These are phyloP conservation scores for Triplophysa yarkandensis DNA, from an alignment of 2,797 vertebrate species.

Conservation along the genomic window DNA sequence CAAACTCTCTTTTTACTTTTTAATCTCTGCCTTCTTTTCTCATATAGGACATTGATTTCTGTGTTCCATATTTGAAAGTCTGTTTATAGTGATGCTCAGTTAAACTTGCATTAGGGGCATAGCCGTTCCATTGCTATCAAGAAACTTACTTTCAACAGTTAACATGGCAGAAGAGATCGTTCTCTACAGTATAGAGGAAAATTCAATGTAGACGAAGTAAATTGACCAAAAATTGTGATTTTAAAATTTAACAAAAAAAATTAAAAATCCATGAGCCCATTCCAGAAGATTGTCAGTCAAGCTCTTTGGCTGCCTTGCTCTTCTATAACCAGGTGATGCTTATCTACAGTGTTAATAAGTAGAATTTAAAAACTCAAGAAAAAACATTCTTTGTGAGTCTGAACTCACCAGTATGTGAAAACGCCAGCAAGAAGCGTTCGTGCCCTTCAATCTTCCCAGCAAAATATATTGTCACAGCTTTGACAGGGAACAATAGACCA, in stretches of 20 bases:
- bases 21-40: neutral
- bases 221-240: no score
- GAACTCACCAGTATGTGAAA: slow-evolving; percentile 2
- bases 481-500: slow-evolving; percentile 13
- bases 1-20: neutral
- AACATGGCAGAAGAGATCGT: no score
- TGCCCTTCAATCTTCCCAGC: neutral
- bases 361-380: neutral
- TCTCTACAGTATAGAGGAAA: no score
- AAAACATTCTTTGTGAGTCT: slow-evolving; percentile 12
- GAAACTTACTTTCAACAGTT: no score
- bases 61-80: no score
- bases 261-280: no score
- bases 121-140: no score
- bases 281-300: neutral
- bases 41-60: no score
- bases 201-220: no score
- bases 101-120: no score
- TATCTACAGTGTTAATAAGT: neutral
- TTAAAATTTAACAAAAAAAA: no score
- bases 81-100: no score
- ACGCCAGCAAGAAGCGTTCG: neutral
- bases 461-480: slow-evolving; percentile 21
- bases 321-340: neutral
- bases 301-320: neutral